Percentiles rank a stretch among this genome's conserved stretches.
Conservation (phyloP, 1,140 invertebrate species). For the Schlechtendalia chinensis region DNA sequence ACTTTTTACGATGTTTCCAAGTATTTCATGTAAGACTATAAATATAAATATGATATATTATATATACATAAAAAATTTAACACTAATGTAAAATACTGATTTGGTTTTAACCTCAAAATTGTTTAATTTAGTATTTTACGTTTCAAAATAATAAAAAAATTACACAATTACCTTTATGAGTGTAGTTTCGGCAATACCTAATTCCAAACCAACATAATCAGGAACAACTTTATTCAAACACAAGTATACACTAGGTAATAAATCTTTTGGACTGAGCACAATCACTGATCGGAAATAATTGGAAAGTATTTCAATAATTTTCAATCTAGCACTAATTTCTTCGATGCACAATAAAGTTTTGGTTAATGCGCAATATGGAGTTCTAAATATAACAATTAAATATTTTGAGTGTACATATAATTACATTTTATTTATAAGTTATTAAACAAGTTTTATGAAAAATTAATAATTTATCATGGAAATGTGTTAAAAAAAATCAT, state of each 20-base stretch:
- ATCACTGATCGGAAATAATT: constrained; percentile 95
- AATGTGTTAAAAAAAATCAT: too few species aligned
- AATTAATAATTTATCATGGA: too few species aligned
- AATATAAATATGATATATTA: too few species aligned
- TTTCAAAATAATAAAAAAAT: not conserved
- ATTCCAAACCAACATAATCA: constrained; percentile 84
- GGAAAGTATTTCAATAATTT: constrained; percentile 90
- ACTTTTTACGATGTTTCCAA: too few species aligned
- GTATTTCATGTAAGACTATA: too few species aligned
- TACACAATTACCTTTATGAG: constrained; percentile 71
- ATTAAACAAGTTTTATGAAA: too few species aligned
- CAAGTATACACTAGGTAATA: constrained; percentile 87
- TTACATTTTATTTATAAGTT: not conserved
- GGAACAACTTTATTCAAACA: constrained; percentile 94
- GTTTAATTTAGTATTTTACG: not conserved
- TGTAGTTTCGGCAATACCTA: constrained; percentile 91
- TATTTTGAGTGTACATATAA: constrained; percentile 15
- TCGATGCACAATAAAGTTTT: constrained; percentile 91
- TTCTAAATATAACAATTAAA: constrained; percentile 60
- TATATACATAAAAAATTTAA: too few species aligned
- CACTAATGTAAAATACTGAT: too few species aligned
- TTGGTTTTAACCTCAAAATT: not conserved
- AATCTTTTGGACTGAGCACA: constrained; percentile 79
- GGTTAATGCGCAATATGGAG: constrained; percentile 90
- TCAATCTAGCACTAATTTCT: constrained; percentile 80